Evolutionary conservation across 2,888 invertebrate genomes (phyloP).

Genomic region (Podotricha telesiphe): DNA sequence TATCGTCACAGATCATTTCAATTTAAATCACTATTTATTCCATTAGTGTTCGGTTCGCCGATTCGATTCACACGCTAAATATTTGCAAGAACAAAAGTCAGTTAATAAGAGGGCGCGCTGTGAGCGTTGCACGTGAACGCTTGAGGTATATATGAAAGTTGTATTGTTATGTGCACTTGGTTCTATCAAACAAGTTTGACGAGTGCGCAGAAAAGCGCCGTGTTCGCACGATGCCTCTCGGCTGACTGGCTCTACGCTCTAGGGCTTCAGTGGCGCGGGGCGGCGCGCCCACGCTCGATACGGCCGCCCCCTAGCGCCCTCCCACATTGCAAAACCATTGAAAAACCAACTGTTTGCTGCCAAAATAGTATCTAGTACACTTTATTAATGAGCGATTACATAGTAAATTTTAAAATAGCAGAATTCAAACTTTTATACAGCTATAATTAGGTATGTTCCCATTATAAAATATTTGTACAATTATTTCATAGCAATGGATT

Average conservation of each 20-base stretch:
- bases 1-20: conserved; percentile 71
- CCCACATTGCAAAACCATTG: conserved; percentile 76
- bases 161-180: conserved; percentile 53
- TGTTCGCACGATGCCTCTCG: conserved; percentile 66
- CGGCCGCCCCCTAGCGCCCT: conserved; percentile 78
- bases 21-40: conserved; percentile 64
- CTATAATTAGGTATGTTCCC: background rate
- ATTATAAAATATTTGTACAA: background rate
- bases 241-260: conserved; percentile 65
- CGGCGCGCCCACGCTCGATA: conserved; percentile 82
- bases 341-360: conserved; percentile 64
- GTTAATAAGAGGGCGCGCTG: conserved; percentile 20
- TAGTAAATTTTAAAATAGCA: conserved; percentile 1
- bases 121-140: conserved; percentile 49
- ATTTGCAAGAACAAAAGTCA: conserved; percentile 5
- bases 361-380: conserved; percentile 50
- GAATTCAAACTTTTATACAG: background rate
- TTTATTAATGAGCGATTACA: conserved; percentile 38
- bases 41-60: conserved; percentile 30
- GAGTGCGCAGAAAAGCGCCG: conserved; percentile 48
- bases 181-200: conserved; percentile 46
- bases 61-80: conserved; percentile 1
- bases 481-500: background rate
- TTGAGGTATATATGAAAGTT: conserved; percentile 49
- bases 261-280: conserved; percentile 76